These are phyloP conservation scores for Augochlorella aurata DNA, from an alignment of 2,888 invertebrate genomes.

Conservation along the genomic window DNA sequence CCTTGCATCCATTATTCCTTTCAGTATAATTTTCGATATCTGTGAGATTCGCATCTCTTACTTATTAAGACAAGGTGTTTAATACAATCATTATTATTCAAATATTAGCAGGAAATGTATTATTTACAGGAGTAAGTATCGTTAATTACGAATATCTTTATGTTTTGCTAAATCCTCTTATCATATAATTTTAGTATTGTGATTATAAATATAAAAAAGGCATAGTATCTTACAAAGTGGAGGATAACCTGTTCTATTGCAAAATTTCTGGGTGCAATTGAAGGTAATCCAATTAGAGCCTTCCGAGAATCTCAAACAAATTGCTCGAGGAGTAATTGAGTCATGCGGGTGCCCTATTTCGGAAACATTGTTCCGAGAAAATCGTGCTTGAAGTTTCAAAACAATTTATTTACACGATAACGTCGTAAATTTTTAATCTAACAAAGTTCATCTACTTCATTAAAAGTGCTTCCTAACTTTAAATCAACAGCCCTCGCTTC, in stretches of 20 bases:
- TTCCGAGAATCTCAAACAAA: neutral
- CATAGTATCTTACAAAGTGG: neutral
- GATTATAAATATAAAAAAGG: neutral
- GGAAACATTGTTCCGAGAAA: constrained; percentile 3
- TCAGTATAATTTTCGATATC: no score
- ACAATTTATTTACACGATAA: neutral
- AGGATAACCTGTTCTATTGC: neutral
- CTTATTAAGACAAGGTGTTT: no score
- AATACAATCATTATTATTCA: no score
- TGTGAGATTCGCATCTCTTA: no score
- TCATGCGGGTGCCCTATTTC: neutral
- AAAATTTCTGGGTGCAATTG: neutral
- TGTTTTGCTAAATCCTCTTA: no score
- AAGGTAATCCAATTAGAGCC: neutral
- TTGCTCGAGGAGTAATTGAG: neutral
- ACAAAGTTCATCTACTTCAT: neutral
- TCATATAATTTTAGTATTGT: no score
- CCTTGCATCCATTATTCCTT: no score
- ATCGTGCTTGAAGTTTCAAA: neutral
- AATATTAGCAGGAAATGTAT: no score
- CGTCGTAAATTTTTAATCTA: neutral
- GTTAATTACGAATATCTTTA: no score
- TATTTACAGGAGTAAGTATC: no score
- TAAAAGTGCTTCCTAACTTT: neutral
- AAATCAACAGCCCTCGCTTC: neutral